Percentiles rank a stretch among this genome's conserved stretches.
Evolutionary conservation across 1,140 invertebrate species (phyloP).

Genomic region (Rhopalosiphum maidis): DNA sequence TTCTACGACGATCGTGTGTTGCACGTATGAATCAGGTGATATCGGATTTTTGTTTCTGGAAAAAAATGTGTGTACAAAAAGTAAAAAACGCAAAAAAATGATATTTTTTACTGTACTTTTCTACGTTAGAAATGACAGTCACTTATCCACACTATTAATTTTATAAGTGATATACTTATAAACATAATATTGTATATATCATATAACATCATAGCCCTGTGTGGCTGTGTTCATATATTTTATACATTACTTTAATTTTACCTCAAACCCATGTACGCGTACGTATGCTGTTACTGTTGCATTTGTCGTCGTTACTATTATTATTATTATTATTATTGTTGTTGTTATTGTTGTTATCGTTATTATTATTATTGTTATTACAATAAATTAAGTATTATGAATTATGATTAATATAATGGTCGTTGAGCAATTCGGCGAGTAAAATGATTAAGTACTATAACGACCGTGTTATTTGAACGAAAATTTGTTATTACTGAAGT

Average conservation of each 20-base stretch:
- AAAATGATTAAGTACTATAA: neutral
- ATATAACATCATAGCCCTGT: neutral
- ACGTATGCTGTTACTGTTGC: neutral
- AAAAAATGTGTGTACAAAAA: neutral
- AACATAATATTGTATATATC: neutral
- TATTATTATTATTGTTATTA: neutral
- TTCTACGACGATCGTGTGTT: neutral
- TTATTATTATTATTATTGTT: neutral
- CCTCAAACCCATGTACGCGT: neutral
- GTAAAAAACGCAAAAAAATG: neutral
- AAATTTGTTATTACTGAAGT: neutral
- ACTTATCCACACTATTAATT: neutral
- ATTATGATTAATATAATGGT: neutral
- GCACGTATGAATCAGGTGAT: neutral
- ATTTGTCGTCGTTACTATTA: neutral
- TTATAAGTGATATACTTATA: neutral
- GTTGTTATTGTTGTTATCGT: neutral
- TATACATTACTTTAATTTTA: neutral
- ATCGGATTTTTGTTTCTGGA: neutral
- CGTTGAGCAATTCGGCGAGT: neutral
- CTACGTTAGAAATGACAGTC: neutral
- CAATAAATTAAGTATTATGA: neutral
- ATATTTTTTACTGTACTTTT: neutral
- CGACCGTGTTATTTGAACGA: neutral
- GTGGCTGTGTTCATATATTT: neutral